phyloP scores from a whole-genome alignment of 2,113 vertebrate genomes.

The human region DNA sequence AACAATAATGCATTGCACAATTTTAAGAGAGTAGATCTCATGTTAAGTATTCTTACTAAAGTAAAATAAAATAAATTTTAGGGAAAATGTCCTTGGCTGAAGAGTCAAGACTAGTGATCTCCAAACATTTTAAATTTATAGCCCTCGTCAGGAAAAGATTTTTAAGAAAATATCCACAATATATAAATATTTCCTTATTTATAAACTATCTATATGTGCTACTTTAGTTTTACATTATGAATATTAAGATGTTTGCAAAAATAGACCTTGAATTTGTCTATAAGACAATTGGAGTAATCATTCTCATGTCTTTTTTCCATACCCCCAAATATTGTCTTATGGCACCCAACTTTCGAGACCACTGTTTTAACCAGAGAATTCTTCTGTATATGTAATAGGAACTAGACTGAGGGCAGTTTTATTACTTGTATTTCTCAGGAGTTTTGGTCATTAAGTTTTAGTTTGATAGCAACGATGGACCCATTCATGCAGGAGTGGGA shows the following conservation, averaged over 20 bases:
- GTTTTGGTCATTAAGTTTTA: background rate
- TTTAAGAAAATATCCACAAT: background rate
- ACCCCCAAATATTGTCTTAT: background rate
- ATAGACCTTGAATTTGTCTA: background rate
- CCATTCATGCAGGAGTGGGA: background rate
- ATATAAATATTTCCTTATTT: background rate
- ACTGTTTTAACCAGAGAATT: background rate
- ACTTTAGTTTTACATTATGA: conserved; percentile 1
- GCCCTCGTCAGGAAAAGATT: background rate
- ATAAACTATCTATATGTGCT: background rate
- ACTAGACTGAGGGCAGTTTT: background rate
- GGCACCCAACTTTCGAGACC: background rate
- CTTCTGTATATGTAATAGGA: background rate
- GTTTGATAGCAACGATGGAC: background rate
- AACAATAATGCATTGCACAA: background rate
- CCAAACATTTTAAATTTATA: background rate
- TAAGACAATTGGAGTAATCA: background rate
- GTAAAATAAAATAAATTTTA: background rate
- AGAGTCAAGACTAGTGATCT: background rate
- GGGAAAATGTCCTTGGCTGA: background rate
- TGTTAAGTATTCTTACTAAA: background rate
- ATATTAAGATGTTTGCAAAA: background rate
- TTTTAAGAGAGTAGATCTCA: background rate
- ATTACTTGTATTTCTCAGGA: background rate
- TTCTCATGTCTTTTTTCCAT: background rate